A percentile compares a stretch with the other conserved stretches of the same genome.
Evolutionary conservation across 1,140 invertebrate genomes (phyloP).

Genomic region (Neotoxoptera formosana): DNA sequence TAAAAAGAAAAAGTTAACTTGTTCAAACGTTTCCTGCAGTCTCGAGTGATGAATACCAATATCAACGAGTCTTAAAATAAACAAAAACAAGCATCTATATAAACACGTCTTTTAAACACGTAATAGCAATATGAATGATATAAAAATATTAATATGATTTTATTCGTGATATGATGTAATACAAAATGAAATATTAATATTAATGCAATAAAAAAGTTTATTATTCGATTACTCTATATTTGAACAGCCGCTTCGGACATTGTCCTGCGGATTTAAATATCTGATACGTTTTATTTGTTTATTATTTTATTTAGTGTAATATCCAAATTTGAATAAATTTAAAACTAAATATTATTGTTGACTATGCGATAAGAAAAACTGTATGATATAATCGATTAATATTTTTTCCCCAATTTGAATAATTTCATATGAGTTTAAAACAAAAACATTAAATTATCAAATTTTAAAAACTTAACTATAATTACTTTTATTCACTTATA

Average conservation of each 20-base stretch:
- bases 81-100: not conserved
- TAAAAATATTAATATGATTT: not conserved
- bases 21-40: not conserved
- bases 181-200: not conserved
- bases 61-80: not conserved
- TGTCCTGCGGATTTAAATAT: not conserved
- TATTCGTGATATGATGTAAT: not conserved
- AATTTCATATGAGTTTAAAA: not conserved
- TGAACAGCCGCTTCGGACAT: not conserved
- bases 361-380: not conserved
- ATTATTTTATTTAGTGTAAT: not conserved
- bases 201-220: not conserved
- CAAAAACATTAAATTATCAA: not conserved
- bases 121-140: not conserved
- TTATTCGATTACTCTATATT: not conserved
- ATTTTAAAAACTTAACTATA: not conserved
- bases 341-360: not conserved
- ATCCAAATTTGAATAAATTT: not conserved
- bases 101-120: not conserved
- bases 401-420: not conserved
- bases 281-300: not conserved
- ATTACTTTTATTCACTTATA: not conserved
- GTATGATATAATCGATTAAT: not conserved
- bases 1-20: conserved; percentile 26
- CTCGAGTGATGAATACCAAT: not conserved